These are phyloP conservation scores for Chelidonichthys spinosus DNA, from an alignment of 2,797 vertebrate species.

Conservation along the genomic window DNA sequence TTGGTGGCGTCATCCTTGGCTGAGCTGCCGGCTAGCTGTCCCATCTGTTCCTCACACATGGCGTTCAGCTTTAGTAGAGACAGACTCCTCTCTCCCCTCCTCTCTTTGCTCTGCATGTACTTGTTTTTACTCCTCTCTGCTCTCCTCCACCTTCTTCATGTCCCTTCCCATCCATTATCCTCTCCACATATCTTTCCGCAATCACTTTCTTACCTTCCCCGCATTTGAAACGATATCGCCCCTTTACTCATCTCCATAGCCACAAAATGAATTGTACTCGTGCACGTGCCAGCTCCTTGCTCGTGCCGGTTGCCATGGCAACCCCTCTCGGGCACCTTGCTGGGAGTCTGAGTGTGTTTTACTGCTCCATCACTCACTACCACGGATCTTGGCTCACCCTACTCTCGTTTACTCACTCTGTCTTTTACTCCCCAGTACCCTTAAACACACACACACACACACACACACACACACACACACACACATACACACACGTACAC, in stretches of 20 bases:
- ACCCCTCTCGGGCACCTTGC: conserved; percentile 71
- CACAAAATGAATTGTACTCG: conserved; percentile 62
- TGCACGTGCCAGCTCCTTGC: conserved; percentile 69
- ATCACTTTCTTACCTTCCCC: conserved; percentile 20
- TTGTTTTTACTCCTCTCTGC: conserved; percentile 41
- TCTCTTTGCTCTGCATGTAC: conserved; percentile 31
- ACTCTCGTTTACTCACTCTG: conserved; percentile 59
- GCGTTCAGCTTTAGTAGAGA: conserved; percentile 64
- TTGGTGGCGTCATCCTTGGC: conserved; percentile 79
- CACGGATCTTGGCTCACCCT: conserved; percentile 66
- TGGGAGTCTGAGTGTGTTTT: conserved; percentile 72
- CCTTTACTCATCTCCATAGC: conserved; percentile 47
- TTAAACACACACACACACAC: conserved; percentile 47
- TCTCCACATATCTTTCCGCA: conserved; percentile 23
- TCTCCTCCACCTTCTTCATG: conserved; percentile 30
- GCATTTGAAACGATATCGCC: conserved; percentile 34
- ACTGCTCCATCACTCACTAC: conserved; percentile 75
- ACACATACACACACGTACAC: conserved; percentile 22
- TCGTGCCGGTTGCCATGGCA: conserved; percentile 72
- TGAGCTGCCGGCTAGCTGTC: conserved; percentile 79
- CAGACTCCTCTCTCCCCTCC: conserved; percentile 51
- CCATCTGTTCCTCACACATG: conserved; percentile 84
- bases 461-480: conserved; percentile 26
- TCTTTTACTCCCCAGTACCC: conserved; percentile 56
- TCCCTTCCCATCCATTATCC: conserved; percentile 51